Base-by-base conservation (phyloP, 1,140 invertebrate species). In the Drosophila aff. region DNA sequence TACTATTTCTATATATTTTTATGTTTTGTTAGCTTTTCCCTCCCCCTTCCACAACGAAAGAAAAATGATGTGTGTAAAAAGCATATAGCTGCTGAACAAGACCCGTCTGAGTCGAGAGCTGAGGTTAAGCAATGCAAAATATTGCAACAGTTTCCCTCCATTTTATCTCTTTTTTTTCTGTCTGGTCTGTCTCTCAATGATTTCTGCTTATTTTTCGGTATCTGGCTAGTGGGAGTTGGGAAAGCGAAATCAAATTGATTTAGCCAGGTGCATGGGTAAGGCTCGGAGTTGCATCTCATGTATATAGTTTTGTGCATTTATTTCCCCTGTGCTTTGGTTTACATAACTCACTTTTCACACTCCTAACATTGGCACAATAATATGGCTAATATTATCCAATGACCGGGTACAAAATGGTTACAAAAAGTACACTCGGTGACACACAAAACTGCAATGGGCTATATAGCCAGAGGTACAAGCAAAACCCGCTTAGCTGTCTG, bases 111-210 rank as follows among this genome's bases (percentile, higher is more conserved):
- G 40, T 31, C 21, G 73, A 15, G 18, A 15, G 18, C 76, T 9
- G 53, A 47, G 59, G 81, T 86, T 87, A 81, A 58, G 82, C 79
- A 86, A 86, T 82, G 79, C 76, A 82, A 86, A 87, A 86, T 79
- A 87, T 86, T 86, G 82, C 82, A 86, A 79, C 79, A 86, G 79
- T 63, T 67, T 23, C 38, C 64, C 64, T 36, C 28, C 28, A 31
- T 49, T 38, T 57, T 33, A 74, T 49, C 58, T 44, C 31, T 36
- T 13, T 38, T 61, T 41, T 13, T 38, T 74, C 63, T 71, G 73
- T 26, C 23, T 49, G 23, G 46, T 81, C 74, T 74, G 77, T 75
- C 65, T 79, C 75, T 66, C 69, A 75, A 82, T 76, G 61, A 67
- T 64, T 72, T 60, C 55, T 41, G 65, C 28, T 50, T 47, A 38